Conservation (phyloP, 2,113 vertebrate species). For the Takifugu bimaculatus region DNA sequence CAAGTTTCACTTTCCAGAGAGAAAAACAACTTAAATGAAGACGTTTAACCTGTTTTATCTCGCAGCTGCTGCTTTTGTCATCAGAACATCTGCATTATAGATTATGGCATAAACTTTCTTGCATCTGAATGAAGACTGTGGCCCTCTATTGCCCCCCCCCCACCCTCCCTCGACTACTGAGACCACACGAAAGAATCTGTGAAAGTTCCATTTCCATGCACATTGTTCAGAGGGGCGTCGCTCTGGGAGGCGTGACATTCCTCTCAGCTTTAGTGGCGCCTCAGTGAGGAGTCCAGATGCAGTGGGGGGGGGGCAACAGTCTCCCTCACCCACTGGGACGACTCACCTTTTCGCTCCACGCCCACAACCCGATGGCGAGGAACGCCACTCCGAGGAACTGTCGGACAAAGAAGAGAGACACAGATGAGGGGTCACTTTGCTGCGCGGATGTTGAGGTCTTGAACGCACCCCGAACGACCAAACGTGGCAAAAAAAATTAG, state of each 20-base stretch:
- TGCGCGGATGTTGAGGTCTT: neutral
- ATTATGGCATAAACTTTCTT: too few relatives aligned
- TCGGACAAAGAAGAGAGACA: slow-evolving; percentile 18
- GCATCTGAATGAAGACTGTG: neutral
- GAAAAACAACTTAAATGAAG: too few relatives aligned
- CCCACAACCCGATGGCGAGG: slow-evolving; percentile 68
- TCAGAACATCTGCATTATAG: neutral
- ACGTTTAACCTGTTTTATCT: neutral
- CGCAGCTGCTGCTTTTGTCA: neutral
- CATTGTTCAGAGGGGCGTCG: slow-evolving; percentile 45
- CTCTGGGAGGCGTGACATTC: slow-evolving; percentile 54
- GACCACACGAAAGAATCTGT: slow-evolving; percentile 25
- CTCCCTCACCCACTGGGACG: neutral
- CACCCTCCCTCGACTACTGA: neutral
- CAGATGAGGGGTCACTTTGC: slow-evolving; percentile 22
- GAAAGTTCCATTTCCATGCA: slow-evolving; percentile 23
- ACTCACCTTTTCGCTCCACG: slow-evolving; percentile 70
- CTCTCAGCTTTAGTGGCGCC: slow-evolving; percentile 33
- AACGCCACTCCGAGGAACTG: slow-evolving; percentile 70
- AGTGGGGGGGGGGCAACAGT: neutral
- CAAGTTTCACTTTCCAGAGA: too few relatives aligned
- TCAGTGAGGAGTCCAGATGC: too few relatives aligned
- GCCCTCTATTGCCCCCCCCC: neutral
- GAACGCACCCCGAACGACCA: too few relatives aligned
- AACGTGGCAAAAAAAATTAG: too few relatives aligned